phyloP scores from a whole-genome alignment of 2,113 vertebrate genomes.

The Alethe diademata region DNA sequence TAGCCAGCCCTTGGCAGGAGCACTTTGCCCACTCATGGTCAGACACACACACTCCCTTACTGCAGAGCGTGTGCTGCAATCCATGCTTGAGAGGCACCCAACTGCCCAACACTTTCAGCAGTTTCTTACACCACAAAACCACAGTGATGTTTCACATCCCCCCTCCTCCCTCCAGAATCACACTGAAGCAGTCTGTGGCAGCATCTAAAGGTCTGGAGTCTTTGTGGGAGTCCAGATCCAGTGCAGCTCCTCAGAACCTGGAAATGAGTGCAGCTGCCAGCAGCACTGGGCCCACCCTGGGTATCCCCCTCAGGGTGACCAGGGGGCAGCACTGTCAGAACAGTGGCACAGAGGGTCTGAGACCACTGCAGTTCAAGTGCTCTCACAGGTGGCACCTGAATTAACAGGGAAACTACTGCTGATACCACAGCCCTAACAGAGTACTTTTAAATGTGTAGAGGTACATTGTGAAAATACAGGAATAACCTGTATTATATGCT shows the following conservation, averaged over 20 bases:
- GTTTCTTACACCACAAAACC: background rate
- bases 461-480: background rate
- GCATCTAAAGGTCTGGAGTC: background rate
- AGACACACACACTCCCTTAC: background rate
- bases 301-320: rapidly evolving
- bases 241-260: background rate
- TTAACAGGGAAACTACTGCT: background rate
- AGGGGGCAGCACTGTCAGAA: rapidly evolving
- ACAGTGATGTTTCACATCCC: background rate
- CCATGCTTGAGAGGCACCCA: rapidly evolving
- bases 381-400: background rate
- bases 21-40: background rate
- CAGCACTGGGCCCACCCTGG: background rate
- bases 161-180: too few species aligned
- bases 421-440: rapidly evolving
- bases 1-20: background rate
- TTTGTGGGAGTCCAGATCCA: background rate
- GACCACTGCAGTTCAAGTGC: rapidly evolving
- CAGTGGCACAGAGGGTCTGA: rapidly evolving
- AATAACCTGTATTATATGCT: background rate
- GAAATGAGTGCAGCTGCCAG: rapidly evolving
- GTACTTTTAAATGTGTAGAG: background rate
- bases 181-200: background rate
- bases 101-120: background rate
- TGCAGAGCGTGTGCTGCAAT: too few species aligned